Percentiles rank a stretch among this genome's conserved stretches.
phyloP scores from a whole-genome alignment of 2,113 vertebrate species.

The Beaufortia kweichowensis region DNA sequence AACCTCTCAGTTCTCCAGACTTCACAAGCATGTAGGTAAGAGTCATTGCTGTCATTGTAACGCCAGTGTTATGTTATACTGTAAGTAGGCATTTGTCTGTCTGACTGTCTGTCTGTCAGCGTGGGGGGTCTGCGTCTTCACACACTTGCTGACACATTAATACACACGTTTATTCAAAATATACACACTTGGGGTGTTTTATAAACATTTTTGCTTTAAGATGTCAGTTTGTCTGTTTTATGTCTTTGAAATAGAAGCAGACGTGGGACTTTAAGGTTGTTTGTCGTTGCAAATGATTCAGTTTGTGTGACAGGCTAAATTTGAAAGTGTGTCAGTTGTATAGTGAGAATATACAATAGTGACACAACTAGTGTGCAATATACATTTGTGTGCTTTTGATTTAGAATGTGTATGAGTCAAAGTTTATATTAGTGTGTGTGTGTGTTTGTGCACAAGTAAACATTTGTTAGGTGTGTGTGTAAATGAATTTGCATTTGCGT shows the following conservation, averaged over 20 bases:
- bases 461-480: conserved; percentile 32
- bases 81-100: conserved; percentile 41
- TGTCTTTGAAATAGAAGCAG: not conserved
- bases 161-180: conserved; percentile 1
- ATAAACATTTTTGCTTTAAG: not conserved
- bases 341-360: not conserved
- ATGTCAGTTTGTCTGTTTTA: not conserved
- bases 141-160: conserved; percentile 11
- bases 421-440: conserved; percentile 1
- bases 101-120: conserved; percentile 21
- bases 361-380: too few species aligned
- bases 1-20: conserved; percentile 65
- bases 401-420: not conserved
- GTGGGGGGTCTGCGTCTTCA: conserved; percentile 23
- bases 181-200: not conserved
- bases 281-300: not conserved
- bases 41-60: conserved; percentile 24
- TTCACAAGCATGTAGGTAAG: conserved; percentile 53
- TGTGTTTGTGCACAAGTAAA: not conserved
- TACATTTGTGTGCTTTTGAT: conserved; percentile 24
- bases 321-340: not conserved
- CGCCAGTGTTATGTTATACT: conserved; percentile 13
- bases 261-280: not conserved
- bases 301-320: not conserved
- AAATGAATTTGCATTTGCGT: conserved; percentile 21